These are phyloP conservation scores for Epirrita christyi DNA, from an alignment of 2,888 invertebrate genomes.

Conservation along the genomic window DNA sequence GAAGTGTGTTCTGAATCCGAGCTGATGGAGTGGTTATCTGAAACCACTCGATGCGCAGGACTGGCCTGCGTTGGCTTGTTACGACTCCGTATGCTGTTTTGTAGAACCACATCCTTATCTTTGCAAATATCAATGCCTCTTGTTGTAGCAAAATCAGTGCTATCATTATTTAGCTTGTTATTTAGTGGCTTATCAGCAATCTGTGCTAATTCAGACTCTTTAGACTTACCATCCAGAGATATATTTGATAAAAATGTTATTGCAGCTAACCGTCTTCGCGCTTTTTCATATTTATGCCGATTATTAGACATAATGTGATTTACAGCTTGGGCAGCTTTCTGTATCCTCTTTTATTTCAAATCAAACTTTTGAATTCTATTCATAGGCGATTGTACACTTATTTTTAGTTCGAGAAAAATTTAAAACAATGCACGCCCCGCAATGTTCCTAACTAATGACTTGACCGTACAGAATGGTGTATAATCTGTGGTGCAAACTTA, in stretches of 20 bases:
- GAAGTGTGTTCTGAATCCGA: slow-evolving; percentile 90
- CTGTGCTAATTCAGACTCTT: slow-evolving; percentile 84
- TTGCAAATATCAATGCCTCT: slow-evolving; percentile 54
- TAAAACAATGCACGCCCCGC: too few species aligned
- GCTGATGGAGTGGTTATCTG: slow-evolving; percentile 86
- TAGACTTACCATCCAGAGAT: slow-evolving; percentile 95
- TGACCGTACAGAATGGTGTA: too few species aligned
- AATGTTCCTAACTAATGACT: too few species aligned
- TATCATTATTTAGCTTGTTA: slow-evolving; percentile 58
- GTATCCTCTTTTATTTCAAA: background rate
- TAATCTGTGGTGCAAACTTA: too few species aligned
- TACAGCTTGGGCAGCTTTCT: background rate
- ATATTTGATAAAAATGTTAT: slow-evolving; percentile 97
- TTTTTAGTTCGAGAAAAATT: too few species aligned
- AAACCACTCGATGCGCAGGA: slow-evolving; percentile 58
- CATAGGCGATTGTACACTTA: too few species aligned
- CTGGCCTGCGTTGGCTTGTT: slow-evolving; percentile 67
- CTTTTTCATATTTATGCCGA: slow-evolving; percentile 85
- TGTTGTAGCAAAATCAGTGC: slow-evolving; percentile 49
- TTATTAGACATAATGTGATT: slow-evolving; percentile 61
- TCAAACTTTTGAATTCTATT: too few species aligned
- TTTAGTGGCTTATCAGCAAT: slow-evolving; percentile 55
- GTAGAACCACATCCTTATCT: slow-evolving; percentile 53
- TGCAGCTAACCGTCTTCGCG: slow-evolving; percentile 95
- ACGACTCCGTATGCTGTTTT: slow-evolving; percentile 63